phyloP scores from a whole-genome alignment of 2,113 vertebrate species.

The Bujurquina vittata region DNA sequence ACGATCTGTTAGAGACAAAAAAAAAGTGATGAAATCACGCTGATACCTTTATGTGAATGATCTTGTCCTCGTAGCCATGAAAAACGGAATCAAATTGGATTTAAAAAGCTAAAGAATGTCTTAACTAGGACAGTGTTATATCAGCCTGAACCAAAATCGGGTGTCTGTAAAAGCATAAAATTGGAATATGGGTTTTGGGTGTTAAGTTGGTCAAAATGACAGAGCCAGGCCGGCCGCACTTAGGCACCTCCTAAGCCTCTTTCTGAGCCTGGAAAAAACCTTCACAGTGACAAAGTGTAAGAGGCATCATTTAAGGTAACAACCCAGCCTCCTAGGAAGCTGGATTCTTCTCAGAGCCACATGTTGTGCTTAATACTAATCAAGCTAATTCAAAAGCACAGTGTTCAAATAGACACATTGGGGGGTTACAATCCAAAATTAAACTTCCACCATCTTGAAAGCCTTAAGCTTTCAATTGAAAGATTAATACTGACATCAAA shows the following conservation, averaged over 20 bases:
- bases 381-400: slow-evolving; percentile 52
- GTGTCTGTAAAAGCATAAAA: slow-evolving; percentile 33
- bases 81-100: slow-evolving; percentile 45
- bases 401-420: slow-evolving; percentile 44
- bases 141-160: slow-evolving; percentile 40
- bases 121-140: slow-evolving; percentile 33
- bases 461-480: slow-evolving; percentile 28
- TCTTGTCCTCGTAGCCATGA: neutral
- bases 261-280: slow-evolving; percentile 16
- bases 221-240: neutral
- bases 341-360: slow-evolving; percentile 39
- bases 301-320: slow-evolving; percentile 41
- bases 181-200: slow-evolving; percentile 36
- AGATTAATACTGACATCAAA: slow-evolving; percentile 45
- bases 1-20: neutral
- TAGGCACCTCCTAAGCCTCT: slow-evolving; percentile 36
- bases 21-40: slow-evolving; percentile 7
- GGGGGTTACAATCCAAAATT: slow-evolving; percentile 42
- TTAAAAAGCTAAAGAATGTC: slow-evolving; percentile 36
- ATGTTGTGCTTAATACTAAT: slow-evolving; percentile 53
- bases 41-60: slow-evolving; percentile 21
- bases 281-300: slow-evolving; percentile 26
- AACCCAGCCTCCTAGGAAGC: slow-evolving; percentile 22
- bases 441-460: slow-evolving; percentile 57
- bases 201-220: slow-evolving; percentile 46